Base-by-base conservation (phyloP, 2,797 vertebrate species). In the Coccyzus lansbergi region DNA sequence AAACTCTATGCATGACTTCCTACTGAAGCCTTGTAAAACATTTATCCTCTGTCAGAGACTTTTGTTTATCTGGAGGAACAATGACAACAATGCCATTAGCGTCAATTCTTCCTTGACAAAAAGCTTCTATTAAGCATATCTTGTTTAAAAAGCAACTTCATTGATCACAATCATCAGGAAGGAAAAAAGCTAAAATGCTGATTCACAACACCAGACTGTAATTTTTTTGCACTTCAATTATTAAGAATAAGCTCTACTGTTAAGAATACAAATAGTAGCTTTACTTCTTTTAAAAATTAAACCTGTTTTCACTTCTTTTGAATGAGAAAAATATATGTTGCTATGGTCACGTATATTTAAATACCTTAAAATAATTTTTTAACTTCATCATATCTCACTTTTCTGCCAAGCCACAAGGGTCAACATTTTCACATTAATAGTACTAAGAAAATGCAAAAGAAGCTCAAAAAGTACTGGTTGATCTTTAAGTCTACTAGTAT, bases 161-260 rank as follows among this genome's bases (percentile, higher is more conserved):
- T 7, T 88, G 94, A 95, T 94, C 84, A 49, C 49, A 83, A 77
- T 78, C 83, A 81, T 94, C 69, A 77, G 15, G 83, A 53, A 78
- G 81, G 80, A 82, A 77, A 93, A 96, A 72, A 78, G 26, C 67
- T 93, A 78, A 94, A 96, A 94, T 68, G 93, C 36, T 59, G 64
- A 93, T 94, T 95, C 83, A 92, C 83, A 95, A 89, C 49, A 63
- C 79, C n/a, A 48, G 64, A 75, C 68, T 36, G 3, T 21, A 38
- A 91, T 94, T 96, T 96, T 91, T 38, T 83, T 81, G 86, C 16
- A 18, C 94, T 95, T 55, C 19, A 75, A 25, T 69, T 72, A 65
- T 65, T 96, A 92, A 88, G 62, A 82, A 60, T 53, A 72, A 80
- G 3, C 2, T 55, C 7, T 48, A 4, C 36, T 84, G 10, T 42